Base-by-base conservation (phyloP, 2,888 invertebrate species). In the Suillia variegata region DNA sequence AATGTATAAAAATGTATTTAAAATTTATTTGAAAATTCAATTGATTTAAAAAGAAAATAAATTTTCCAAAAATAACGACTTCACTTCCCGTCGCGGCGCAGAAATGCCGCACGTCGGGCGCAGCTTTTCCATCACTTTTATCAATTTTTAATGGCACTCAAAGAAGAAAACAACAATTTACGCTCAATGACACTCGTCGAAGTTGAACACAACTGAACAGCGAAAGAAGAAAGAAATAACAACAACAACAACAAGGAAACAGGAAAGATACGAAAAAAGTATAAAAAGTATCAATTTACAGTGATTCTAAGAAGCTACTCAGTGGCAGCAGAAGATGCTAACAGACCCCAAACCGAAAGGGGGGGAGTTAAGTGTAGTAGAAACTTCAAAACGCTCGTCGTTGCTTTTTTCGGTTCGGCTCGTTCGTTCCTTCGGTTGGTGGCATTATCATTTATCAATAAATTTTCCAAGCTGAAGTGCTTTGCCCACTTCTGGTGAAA, bases 121-220 rank as follows among this genome's bases (percentile, higher is more conserved):
- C n/a, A n/a, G n/a, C n/a, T n/a, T n/a, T n/a, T n/a, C 34, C 50
- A 49, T 61, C 64, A 59, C 58, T 55, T 61, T 58, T 55, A 60
- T 59, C 56, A 63, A 71, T 73, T 78, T 73, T 78, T 75, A 77
- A 78, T 75, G 71, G 74, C 71, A 76, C 76, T 78, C 70, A 69
- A 71, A 68, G 72, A 71, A n/a, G n/a, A 69, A 71, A 78, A 78
- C 74, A 78, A 78, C 79, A 78, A 76, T 75, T 78, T 78, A 69
- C 69, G 71, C 73, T 78, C 75, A 76, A 78, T 74, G 78, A 66
- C 75, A 76, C 77, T 78, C 70, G 65, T 63, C 66, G 62, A 64
- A 64, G 17, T n/a, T 38, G 42, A 69, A 70, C 69, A 67, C 68
- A 67, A 50, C 38, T 3, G 22, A 24, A 33, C 13, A 47, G 17